Evolutionary conservation across 2,888 invertebrate genomes (phyloP), one percentile per base, ranked within the genome.

Genomic region (Drosophila lutescens): DNA sequence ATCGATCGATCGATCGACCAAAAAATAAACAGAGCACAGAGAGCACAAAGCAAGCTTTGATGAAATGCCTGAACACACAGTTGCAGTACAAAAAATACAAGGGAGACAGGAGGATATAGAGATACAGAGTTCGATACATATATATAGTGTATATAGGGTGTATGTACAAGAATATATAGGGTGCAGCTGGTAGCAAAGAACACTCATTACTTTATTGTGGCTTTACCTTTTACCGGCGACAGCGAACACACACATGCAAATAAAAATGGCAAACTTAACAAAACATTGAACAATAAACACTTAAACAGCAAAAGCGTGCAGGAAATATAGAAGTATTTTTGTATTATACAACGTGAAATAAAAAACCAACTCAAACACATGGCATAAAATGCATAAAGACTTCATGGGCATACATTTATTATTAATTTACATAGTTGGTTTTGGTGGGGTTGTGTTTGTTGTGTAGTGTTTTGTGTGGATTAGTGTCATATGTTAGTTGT

Each of bases 281-380:
- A 57, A 34, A 57, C 34, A 40, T 23, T 62, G 56, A 54, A 62
- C 40, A 36, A 68, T 49, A 46, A 67, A 59, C 56, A 70, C 47
- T 46, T 41, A 49, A 73, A 78, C 70, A 78, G 76, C 71, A 54
- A 76, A 86, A 87, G 90, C 87, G 90, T 90, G 90, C 88, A 78
- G 67, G 60, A 65, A 76, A 57, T 54, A 68, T 36, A 41, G 59
- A 61, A 74, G 67, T 68, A 41, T 59, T 50, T 68, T 70, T 85
- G n/a, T 77, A 77, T 85, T 77, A 58, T 65, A 65, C 55, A 53
- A 26, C 12, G 62, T 40, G 65, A 59, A 63, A 61, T 43, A 63
- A 59, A 46, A 49, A 58, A 63, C 55, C 56, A 62, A 40, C 53
- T 59, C 55, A 47, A 50, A 59, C 72, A 65, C 30, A 65, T 15